Base-by-base conservation (phyloP, 2,797 vertebrate genomes). In the Danio choprae region DNA sequence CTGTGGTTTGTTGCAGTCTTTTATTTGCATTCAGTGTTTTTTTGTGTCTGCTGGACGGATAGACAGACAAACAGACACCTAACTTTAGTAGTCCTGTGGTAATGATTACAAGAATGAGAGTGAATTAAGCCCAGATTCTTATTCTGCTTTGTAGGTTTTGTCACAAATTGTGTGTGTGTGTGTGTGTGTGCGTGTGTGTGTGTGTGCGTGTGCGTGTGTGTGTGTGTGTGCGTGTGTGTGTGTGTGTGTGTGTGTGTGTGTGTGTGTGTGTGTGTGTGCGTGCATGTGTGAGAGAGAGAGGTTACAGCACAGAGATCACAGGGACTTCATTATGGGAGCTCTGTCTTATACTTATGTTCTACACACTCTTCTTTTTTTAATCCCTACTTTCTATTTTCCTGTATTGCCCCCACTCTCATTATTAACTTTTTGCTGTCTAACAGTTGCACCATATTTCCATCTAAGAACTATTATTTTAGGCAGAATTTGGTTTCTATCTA, bases 261-360 rank as follows among this genome's bases (percentile, higher is more conserved):
- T n/a, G n/a, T n/a, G n/a, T n/a, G n/a, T n/a, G n/a, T n/a, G n/a
- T n/a, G n/a, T n/a, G n/a, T n/a, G n/a, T n/a, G n/a, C n/a, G n/a
- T n/a, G n/a, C n/a, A n/a, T n/a, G n/a, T n/a, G 41, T 50, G 50
- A 36, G 56, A 51, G 65, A 41, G 41, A 16, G 51, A 18, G 44
- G 79, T 64, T 72, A 73, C 29, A 15, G 64, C 56, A 72, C 46
- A 81, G 41, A 13, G 82, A 82, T 65, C 68, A 80, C 80, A 82
- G 69, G 46, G 81, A 74, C 44, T 82, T 78, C 72, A 84, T 77
- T 78, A 82, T 82, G 69, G 77, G 55, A 69, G 36, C 53, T 8
- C 18, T 51, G 38, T 40, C 50, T 80, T 58, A 41, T 6, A 44
- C 38, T 36, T 46, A 81, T 46, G 41, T 43, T 77, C 64, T 56